These are phyloP conservation scores for Teleogryllus occipitalis DNA, from an alignment of 1,140 invertebrate genomes.

Conservation along the genomic window DNA sequence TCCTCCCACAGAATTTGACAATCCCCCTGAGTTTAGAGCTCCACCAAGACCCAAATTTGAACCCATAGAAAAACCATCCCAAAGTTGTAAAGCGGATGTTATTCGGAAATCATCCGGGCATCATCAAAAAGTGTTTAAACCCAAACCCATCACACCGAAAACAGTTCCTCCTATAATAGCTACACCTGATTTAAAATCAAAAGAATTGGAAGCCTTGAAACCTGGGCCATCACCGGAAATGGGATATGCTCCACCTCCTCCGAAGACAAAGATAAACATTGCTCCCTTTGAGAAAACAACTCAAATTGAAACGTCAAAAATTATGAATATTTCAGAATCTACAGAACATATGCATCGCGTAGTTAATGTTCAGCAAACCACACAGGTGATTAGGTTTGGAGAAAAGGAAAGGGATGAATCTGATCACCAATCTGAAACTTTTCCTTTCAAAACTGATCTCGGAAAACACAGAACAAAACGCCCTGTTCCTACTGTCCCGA, in stretches of 20 bases:
- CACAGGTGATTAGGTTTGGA: constrained; percentile 56
- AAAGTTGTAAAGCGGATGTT: constrained; percentile 31
- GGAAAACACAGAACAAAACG: constrained; percentile 29
- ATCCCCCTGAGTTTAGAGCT: constrained; percentile 38
- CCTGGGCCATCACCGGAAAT: constrained; percentile 50
- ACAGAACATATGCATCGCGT: constrained; percentile 53
- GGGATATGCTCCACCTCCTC: constrained; percentile 45
- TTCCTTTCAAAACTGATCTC: constrained; percentile 39
- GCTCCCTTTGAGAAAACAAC: constrained; percentile 47
- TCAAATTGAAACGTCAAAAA: constrained; percentile 56
- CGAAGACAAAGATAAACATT: constrained; percentile 45
- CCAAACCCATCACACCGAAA: constrained; percentile 37
- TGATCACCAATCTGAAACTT: constrained; percentile 36
- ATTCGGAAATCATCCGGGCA: constrained; percentile 30
- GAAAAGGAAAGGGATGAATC: constrained; percentile 35
- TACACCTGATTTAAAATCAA: constrained; percentile 35
- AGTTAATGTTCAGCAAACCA: constrained; percentile 58
- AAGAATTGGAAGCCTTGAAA: constrained; percentile 37
- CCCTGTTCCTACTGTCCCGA: constrained; percentile 47
- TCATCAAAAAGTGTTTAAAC: constrained; percentile 37
- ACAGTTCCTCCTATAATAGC: constrained; percentile 34
- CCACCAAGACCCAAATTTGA: constrained; percentile 47
- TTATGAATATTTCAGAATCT: constrained; percentile 57
- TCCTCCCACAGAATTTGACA: constrained; percentile 48
- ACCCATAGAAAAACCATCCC: constrained; percentile 42